Evolutionary conservation across 2,888 invertebrate species (phyloP), one percentile per base, ranked within the genome.

Genomic region (Amblyjoppa proteus): DNA sequence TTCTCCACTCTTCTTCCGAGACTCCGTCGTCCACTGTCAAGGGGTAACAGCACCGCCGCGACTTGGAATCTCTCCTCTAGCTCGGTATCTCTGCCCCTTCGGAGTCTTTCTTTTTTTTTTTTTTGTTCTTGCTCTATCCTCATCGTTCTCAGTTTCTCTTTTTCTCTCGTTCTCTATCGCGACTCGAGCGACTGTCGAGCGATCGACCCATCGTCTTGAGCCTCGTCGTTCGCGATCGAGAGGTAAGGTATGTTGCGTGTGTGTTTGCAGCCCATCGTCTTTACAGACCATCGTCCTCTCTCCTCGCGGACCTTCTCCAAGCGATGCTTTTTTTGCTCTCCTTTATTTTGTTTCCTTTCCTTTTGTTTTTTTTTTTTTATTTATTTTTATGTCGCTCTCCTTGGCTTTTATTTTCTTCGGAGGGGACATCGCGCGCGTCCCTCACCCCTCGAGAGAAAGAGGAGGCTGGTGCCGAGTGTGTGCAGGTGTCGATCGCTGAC

Each of bases 401-500:
- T 38, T 51, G 70, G 31, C 45, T 74, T 74, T 81, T 81, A 81
- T 81, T 74, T 74, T 73, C 68, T 45, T 68, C 45, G 41, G 28
- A 41, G 68, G 80, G 68, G 74, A 74, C 74, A 73, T 68, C 56
- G 68, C 61, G 49, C 61, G 56, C 41, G 31, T 49, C 49, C 64
- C 51, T 49, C 31, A n/a, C n/a, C 51, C 20, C 58, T 7, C 9
- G 53, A 64, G 49, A 41, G 71, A 73, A 41, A 80, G 71, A 73
- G 68, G 41, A 58, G 64, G 53, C 64, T 28, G 64, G 20, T n/a
- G 31, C 58, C 13, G 58, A 70, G 78, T 74, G 74, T 81, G 74
- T 81, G 80, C 80, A 81, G 74, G 80, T 81, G 80, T 81, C 80
- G 80, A 81, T 81, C 80, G 80, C 80, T 69, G 45, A 81, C 81